phyloP scores from a whole-genome alignment of 2,113 vertebrate genomes.

The Ornithorhynchus anatinus region DNA sequence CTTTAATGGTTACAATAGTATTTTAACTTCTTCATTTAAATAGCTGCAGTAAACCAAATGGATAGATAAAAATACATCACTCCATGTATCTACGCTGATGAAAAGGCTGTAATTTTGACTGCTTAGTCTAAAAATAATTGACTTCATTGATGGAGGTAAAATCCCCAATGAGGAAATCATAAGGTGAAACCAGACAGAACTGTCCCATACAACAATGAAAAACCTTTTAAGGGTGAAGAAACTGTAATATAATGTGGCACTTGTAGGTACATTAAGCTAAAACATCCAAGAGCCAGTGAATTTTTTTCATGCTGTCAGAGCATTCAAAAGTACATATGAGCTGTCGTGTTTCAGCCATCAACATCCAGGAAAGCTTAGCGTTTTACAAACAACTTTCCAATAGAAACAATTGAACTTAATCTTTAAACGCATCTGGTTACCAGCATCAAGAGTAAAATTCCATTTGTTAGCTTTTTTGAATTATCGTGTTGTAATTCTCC shows the following conservation, averaged over 20 bases:
- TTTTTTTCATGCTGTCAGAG: constrained; percentile 49
- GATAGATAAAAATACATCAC: constrained; percentile 12
- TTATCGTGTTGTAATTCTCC: neutral
- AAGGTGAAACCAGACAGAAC: constrained; percentile 13
- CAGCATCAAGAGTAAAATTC: constrained; percentile 27
- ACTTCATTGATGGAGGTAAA: neutral
- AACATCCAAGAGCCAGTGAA: constrained; percentile 37
- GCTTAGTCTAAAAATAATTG: constrained; percentile 26
- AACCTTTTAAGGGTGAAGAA: constrained; percentile 24
- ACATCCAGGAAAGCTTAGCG: constrained; percentile 26
- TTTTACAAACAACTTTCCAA: constrained; percentile 40
- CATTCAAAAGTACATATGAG: constrained; percentile 38
- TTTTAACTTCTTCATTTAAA: no score
- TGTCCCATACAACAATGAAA: constrained; percentile 7
- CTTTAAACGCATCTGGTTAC: constrained; percentile 17
- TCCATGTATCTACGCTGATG: constrained; percentile 5
- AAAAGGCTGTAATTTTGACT: constrained; percentile 9
- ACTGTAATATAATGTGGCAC: constrained; percentile 11
- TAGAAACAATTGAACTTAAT: constrained; percentile 38
- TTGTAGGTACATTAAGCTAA: constrained; percentile 46
- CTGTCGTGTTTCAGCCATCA: constrained; percentile 42
- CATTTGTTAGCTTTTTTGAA: constrained; percentile 15
- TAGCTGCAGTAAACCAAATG: no score
- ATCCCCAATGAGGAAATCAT: neutral
- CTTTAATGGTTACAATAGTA: no score